Base-by-base conservation (phyloP, 2,113 vertebrate genomes). In the Telmatochromis sp. region DNA sequence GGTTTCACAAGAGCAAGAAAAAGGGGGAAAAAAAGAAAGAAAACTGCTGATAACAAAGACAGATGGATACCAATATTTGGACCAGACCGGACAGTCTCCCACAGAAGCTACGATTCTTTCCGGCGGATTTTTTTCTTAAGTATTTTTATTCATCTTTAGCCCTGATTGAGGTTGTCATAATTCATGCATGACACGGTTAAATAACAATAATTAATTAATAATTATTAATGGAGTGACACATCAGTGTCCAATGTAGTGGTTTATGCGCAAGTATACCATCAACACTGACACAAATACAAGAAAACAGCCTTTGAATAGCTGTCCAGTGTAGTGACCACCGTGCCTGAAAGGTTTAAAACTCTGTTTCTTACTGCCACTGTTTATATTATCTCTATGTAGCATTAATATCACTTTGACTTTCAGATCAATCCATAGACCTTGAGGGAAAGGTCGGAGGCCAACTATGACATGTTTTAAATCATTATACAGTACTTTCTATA, bases 351-450 rank as follows among this genome's bases (percentile, higher is more conserved):
- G 57, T 5, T 60, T 33, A 60, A 60, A 19, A 60, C 28, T 60
- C 57, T 60, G 9, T 7, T 63, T 63, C 31, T 63, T 35, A 6
- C 4, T 63, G 9, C 31, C 58, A 63, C 17, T 63, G 58, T n/a
- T 63, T 35, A 63, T 63, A 63, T 35, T 35, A 35, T 63, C 31
- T 35, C 58, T 63, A 19, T 63, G 58, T 65, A 65, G 60, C 17
- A 65, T 65, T 65, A 37, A 12, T 65, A 65, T 65, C 31, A 65
- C 10, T 65, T 35, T 37, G 60, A 65, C 60, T n/a, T 65, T 65
- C 60, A 65, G 60, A 65, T 65, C 60, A n/a, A 65, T 65, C 10
- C 60, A n/a, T 1, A 65, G 60, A 65, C 10, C 60, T n/a, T 65
- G 9, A 65, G 31, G 60, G 60, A 2, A 65, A 65, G 60, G 60